These are phyloP conservation scores for Acanthurus leucopareius DNA, from an alignment of 2,797 vertebrate species.

Conservation along the genomic window DNA sequence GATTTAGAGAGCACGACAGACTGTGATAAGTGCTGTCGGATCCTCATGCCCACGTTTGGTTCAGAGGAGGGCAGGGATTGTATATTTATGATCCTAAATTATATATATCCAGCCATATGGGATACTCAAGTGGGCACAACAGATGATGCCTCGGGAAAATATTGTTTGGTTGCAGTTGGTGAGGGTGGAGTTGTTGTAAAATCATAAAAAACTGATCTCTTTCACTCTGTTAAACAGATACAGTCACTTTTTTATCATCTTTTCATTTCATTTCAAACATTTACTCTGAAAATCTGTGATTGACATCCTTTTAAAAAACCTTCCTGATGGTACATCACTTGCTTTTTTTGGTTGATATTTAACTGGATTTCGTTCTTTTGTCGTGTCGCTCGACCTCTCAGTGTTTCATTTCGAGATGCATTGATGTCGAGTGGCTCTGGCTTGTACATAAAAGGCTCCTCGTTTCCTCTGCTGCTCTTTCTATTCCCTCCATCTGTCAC, in stretches of 20 bases:
- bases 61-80: conserved; percentile 65
- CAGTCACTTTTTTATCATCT: not conserved
- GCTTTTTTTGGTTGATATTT: too few relatives aligned
- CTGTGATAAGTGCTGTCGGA: conserved; percentile 57
- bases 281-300: conserved; percentile 6
- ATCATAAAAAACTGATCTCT: conserved; percentile 17
- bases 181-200: conserved; percentile 19
- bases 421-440: conserved; percentile 51
- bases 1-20: conserved; percentile 68
- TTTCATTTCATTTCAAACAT: not conserved
- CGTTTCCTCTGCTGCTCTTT: conserved; percentile 57
- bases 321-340: not conserved
- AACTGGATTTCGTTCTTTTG: conserved; percentile 4
- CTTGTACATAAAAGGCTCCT: conserved; percentile 60
- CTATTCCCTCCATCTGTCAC: conserved; percentile 67
- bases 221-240: not conserved
- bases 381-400: conserved; percentile 18
- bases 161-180: conserved; percentile 60
- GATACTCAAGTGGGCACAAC: conserved; percentile 68
- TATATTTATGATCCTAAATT: conserved; percentile 83
- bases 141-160: conserved; percentile 75
- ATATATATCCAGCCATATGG: conserved; percentile 82
- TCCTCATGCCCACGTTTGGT: conserved; percentile 47
- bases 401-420: conserved; percentile 49
- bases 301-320: not conserved